A percentile compares a stretch with the other conserved stretches of the same genome.
These are phyloP conservation scores for Yponomeuta cagnagella DNA, from an alignment of 2,888 invertebrate genomes.

Conservation along the genomic window DNA sequence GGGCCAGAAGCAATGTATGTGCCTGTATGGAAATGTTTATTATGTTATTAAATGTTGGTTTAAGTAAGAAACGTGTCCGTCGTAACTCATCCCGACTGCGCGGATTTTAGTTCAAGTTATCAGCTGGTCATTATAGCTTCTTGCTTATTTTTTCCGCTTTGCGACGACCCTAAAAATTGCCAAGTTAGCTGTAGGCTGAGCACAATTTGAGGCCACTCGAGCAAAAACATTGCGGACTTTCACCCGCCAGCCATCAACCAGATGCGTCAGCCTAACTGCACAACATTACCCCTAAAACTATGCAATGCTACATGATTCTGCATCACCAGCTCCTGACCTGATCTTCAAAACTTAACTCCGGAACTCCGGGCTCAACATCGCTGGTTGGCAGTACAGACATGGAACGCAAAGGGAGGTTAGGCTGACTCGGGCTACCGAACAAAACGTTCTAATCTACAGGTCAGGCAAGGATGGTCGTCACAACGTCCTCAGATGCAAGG, in stretches of 20 bases:
- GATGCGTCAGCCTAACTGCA: constrained; percentile 70
- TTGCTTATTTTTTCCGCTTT: too few species aligned
- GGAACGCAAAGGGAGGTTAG: not conserved
- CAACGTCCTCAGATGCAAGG: constrained; percentile 22
- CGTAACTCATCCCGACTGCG: too few species aligned
- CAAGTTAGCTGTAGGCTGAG: not conserved
- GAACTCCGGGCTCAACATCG: not conserved
- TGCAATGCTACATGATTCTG: not conserved
- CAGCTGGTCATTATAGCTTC: too few species aligned
- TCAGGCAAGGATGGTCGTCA: not conserved
- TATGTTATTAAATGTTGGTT: too few species aligned
- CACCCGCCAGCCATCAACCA: constrained; percentile 41
- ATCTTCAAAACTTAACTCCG: not conserved
- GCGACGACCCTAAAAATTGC: too few species aligned
- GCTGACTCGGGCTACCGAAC: not conserved
- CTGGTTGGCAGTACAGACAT: not conserved
- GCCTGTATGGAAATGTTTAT: too few species aligned
- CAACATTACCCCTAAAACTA: constrained; percentile 40
- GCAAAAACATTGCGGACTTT: constrained; percentile 1
- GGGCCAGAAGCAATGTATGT: too few species aligned
- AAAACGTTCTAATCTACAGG: not conserved
- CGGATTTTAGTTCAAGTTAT: too few species aligned
- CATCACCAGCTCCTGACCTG: not conserved
- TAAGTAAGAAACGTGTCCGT: too few species aligned
- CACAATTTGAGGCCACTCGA: not conserved